phyloP scores from a whole-genome alignment of 2,888 invertebrate genomes.

The Heliconius ethilla region DNA sequence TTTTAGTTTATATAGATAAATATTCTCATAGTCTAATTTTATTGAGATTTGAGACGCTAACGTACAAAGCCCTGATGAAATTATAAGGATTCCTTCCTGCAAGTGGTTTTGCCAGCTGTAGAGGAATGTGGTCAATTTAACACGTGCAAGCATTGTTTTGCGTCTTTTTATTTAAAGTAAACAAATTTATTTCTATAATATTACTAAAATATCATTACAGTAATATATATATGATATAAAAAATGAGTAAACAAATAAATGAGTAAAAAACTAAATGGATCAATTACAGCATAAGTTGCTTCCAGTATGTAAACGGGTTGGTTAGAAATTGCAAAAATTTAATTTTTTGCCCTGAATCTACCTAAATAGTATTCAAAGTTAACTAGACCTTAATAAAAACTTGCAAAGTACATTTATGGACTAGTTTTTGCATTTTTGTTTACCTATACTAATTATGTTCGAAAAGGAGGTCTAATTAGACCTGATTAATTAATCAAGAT shows the following conservation, averaged over 20 bases:
- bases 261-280: slow-evolving; percentile 8
- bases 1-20: neutral
- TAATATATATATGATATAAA: no score
- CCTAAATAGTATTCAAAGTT: slow-evolving; percentile 11
- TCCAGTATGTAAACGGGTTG: slow-evolving; percentile 20
- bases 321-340: slow-evolving; percentile 23
- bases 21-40: neutral
- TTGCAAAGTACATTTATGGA: slow-evolving; percentile 7
- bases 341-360: neutral
- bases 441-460: neutral
- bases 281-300: slow-evolving; percentile 15
- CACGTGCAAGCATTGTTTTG: neutral
- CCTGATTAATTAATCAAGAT: neutral
- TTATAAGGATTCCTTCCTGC: slow-evolving; percentile 8
- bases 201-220: no score
- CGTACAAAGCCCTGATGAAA: neutral
- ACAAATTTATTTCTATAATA: no score
- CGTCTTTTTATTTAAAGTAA: no score
- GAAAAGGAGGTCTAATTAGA: neutral
- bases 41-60: neutral
- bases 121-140: neutral
- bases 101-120: neutral
- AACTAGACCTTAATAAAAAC: slow-evolving; percentile 16
- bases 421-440: neutral
- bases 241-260: neutral